A percentile compares a stretch with the other conserved stretches of the same genome.
These are phyloP conservation scores for Acanthopleura granulata DNA, from an alignment of 2,888 invertebrate genomes.

Conservation along the genomic window DNA sequence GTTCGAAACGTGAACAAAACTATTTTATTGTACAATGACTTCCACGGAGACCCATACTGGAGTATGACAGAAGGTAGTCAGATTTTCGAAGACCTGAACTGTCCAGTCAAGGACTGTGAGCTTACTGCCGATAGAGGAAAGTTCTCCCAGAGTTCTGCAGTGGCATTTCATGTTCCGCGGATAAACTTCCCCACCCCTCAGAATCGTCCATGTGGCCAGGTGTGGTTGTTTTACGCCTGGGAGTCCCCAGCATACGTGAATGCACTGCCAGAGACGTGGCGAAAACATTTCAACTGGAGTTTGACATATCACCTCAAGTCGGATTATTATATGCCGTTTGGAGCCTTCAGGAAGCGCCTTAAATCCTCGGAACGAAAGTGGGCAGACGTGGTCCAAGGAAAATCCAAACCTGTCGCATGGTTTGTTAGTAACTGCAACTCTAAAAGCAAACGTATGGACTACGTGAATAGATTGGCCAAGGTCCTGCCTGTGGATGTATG, in stretches of 20 bases:
- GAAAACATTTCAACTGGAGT: constrained; percentile 85
- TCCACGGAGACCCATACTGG: not conserved
- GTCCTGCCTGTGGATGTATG: constrained; percentile 87
- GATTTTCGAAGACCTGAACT: not conserved
- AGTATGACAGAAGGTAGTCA: not conserved
- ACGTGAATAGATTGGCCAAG: constrained; percentile 85
- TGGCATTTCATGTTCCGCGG: not conserved
- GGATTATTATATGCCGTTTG: constrained; percentile 94
- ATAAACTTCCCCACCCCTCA: not conserved
- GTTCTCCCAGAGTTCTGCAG: not conserved
- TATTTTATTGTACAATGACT: not conserved
- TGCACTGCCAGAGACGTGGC: not conserved
- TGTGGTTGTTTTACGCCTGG: constrained; percentile 12
- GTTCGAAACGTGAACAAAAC: not conserved
- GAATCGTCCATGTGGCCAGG: not conserved
- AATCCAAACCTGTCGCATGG: constrained; percentile 93
- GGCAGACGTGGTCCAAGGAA: constrained; percentile 76
- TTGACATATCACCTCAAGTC: constrained; percentile 92
- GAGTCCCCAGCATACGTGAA: not conserved
- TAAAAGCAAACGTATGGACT: constrained; percentile 86
- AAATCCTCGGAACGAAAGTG: constrained; percentile 23
- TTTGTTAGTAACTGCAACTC: constrained; percentile 96
- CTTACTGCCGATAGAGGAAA: not conserved
- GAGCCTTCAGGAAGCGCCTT: constrained; percentile 75
- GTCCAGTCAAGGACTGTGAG: not conserved